Evolutionary conservation across 23 tunicate genomes (phyloP).

Genomic region (Clavelina lepadiformis): DNA sequence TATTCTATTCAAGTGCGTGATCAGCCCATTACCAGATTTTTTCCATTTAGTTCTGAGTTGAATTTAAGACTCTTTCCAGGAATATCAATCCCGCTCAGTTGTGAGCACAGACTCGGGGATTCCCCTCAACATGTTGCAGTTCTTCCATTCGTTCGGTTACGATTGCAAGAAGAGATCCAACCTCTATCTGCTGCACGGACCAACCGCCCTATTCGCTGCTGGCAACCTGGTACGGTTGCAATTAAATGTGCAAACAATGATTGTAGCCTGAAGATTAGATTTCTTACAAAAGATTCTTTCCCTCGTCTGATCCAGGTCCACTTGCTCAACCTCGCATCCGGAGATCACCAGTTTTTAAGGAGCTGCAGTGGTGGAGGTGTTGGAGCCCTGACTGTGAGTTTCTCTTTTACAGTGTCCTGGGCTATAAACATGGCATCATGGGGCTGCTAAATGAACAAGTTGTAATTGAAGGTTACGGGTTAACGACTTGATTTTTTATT

Average conservation of each 20-base stretch:
- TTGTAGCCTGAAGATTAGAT: neutral
- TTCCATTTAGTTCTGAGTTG: no score
- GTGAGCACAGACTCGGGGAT: slow-evolving; percentile 78
- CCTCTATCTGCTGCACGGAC: slow-evolving; percentile 69
- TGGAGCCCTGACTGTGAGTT: slow-evolving; percentile 77
- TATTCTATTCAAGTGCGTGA: neutral
- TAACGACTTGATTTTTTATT: no score
- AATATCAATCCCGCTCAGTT: slow-evolving; percentile 47
- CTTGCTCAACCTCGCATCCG: slow-evolving; percentile 46
- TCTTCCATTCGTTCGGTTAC: slow-evolving; percentile 91
- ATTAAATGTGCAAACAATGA: neutral
- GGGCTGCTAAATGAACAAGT: no score
- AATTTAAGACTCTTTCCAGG: no score
- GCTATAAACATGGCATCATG: no score
- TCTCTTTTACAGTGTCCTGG: neutral
- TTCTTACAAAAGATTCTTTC: neutral
- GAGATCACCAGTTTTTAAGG: slow-evolving; percentile 49
- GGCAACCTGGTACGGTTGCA: slow-evolving; percentile 71
- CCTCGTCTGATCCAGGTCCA: slow-evolving; percentile 44
- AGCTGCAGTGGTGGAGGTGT: slow-evolving; percentile 83
- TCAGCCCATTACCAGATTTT: neutral
- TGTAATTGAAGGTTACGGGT: no score
- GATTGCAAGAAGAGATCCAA: slow-evolving; percentile 86
- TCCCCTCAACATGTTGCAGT: slow-evolving; percentile 57
- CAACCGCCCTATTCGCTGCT: slow-evolving; percentile 84